Conservation (phyloP, 2,888 invertebrate genomes). For the Dryobota labecula region DNA sequence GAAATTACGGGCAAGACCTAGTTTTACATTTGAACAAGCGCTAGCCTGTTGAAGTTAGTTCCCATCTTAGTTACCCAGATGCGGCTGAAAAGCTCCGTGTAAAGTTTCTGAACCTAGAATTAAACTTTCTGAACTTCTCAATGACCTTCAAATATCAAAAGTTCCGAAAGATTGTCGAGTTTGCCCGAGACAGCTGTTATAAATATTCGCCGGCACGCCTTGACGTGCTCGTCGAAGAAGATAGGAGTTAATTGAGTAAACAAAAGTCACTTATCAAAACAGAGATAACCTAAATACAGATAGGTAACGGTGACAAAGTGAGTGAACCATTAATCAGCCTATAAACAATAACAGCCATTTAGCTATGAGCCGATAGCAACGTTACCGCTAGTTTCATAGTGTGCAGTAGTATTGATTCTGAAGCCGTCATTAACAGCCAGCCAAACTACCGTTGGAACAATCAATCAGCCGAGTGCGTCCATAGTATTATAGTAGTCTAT, state of each 20-base stretch:
- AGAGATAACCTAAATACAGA: not conserved
- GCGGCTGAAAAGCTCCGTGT: not conserved
- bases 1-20: not conserved
- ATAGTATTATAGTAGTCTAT: too few species aligned
- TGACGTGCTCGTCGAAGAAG: constrained; percentile 23
- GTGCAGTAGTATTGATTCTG: constrained; percentile 55
- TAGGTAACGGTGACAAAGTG: not conserved
- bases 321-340: not conserved
- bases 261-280: not conserved
- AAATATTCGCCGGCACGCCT: constrained; percentile 42
- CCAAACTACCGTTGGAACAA: constrained; percentile 53
- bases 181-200: constrained; percentile 16
- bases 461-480: constrained; percentile 46
- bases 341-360: not conserved
- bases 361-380: constrained; percentile 15
- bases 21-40: constrained; percentile 6
- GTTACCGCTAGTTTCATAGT: constrained; percentile 19
- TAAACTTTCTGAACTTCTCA: constrained; percentile 26
- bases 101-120: constrained; percentile 36
- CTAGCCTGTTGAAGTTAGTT: constrained; percentile 18
- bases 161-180: constrained; percentile 10
- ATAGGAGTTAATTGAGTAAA: constrained; percentile 19
- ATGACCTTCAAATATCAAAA: constrained; percentile 24
- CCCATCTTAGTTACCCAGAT: constrained; percentile 14
- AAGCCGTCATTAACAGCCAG: constrained; percentile 31